Evolutionary conservation across 1,140 invertebrate genomes (phyloP), one percentile per base, ranked within the genome.

Genomic region (Tetragnatha versicolor): DNA sequence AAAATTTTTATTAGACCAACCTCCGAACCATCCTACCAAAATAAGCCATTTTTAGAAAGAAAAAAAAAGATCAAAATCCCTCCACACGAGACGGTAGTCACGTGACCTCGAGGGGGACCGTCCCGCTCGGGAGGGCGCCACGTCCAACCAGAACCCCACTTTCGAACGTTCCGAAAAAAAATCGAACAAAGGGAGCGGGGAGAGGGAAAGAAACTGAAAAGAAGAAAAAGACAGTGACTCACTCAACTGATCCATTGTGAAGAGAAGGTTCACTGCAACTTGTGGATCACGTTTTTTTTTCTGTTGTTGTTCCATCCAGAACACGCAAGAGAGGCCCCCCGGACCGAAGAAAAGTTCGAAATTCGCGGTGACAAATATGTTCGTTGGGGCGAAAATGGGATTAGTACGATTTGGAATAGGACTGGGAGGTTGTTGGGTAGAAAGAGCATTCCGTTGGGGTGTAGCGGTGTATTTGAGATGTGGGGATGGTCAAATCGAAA

Each of bases 221-320:
- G 4, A 61, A 63, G 29, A 20, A 61, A 49, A 55, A 37, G 33
- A 10, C 27, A 49, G 42, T 75, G 72, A 75, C 29, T 75, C 72
- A 75, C 37, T 29, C 10, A n/a, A 47, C 27, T 39, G 20, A n/a
- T 10, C 29, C 25, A 33, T 1, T 22, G 20, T n/a, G 31, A 9
- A n/a, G 35, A 47, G 7, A 27, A 75, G 72, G 72, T 51, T 75
- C 72, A 75, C 7, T 20, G 72, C 60, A 63, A 75, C 58, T 27
- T 63, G 7, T 10, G 37, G 45, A 63, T 31, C 55, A 29, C 39
- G 42, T n/a, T 27, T 31, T 20, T 20, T 35, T 61, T 10, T n/a
- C n/a, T n/a, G n/a, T n/a, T n/a, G n/a, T n/a, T n/a, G n/a, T n/a
- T n/a, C n/a, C n/a, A n/a, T n/a, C n/a, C n/a, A n/a, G n/a, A n/a